A percentile compares a stretch with the other conserved stretches of the same genome.
phyloP scores from a whole-genome alignment of 1,140 invertebrate genomes.

The Heliconius eleuchia region DNA sequence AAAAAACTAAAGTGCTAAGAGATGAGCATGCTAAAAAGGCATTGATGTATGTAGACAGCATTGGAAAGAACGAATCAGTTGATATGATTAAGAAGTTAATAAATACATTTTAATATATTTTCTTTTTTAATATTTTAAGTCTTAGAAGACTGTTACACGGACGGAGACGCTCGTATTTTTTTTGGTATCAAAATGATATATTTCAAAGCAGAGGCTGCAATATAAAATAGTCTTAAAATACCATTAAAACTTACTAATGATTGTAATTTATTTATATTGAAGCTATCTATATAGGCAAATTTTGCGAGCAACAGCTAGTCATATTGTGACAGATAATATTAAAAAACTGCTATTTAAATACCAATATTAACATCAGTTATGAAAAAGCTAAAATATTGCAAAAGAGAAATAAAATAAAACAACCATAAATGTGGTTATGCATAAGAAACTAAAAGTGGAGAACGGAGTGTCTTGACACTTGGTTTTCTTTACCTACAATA shows the following conservation, averaged over 20 bases:
- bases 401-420: neutral
- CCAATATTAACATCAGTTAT: too few relatives aligned
- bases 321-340: neutral
- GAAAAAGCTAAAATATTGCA: neutral
- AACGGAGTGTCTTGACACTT: too few relatives aligned
- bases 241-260: neutral
- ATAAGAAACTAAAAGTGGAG: too few relatives aligned
- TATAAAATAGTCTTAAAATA: neutral
- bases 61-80: constrained; percentile 67
- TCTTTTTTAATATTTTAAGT: neutral
- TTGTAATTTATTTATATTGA: neutral
- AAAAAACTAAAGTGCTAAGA: constrained; percentile 66
- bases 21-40: constrained; percentile 71
- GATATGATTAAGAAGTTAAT: constrained; percentile 76
- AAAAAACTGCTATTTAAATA: neutral
- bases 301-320: neutral
- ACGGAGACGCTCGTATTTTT: neutral
- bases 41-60: constrained; percentile 61
- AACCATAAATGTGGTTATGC: too few relatives aligned
- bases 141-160: neutral
- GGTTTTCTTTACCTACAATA: too few relatives aligned
- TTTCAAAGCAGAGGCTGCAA: too few relatives aligned
- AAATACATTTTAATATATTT: constrained; percentile 53
- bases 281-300: neutral
- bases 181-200: neutral